These are phyloP conservation scores for Leiothrix lutea DNA, from an alignment of 2,113 vertebrate genomes.

Conservation along the genomic window DNA sequence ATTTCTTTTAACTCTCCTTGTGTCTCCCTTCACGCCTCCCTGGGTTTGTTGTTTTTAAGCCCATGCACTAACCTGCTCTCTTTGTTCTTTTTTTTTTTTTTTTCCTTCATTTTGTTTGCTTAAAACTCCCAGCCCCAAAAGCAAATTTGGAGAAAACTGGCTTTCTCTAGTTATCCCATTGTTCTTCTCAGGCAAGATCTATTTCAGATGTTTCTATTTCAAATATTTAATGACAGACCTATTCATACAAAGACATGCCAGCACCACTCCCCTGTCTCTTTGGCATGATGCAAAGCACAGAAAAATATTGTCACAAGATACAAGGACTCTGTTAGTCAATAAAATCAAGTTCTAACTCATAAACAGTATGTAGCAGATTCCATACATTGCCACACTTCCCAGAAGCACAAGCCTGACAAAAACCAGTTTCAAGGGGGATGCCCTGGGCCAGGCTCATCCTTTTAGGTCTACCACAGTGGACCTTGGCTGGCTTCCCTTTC, in stretches of 20 bases:
- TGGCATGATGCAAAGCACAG: slow-evolving; percentile 44
- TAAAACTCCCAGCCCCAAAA: neutral
- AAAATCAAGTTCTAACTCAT: slow-evolving; percentile 5
- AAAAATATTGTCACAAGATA: slow-evolving; percentile 47
- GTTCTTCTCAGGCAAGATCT: slow-evolving; percentile 62
- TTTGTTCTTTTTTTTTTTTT: neutral
- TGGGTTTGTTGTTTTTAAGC: neutral
- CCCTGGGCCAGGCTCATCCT: neutral
- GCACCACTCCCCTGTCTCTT: slow-evolving; percentile 62
- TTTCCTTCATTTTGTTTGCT: neutral
- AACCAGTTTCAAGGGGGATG: neutral
- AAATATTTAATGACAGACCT: slow-evolving; percentile 70
- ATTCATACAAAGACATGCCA: slow-evolving; percentile 68
- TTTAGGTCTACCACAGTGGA: neutral
- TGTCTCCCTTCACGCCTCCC: neutral
- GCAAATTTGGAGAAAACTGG: slow-evolving; percentile 53
- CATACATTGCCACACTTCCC: neutral
- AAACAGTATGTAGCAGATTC: neutral
- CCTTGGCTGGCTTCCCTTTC: neutral
- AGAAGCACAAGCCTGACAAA: neutral
- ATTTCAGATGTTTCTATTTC: slow-evolving; percentile 69
- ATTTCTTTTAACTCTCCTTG: neutral
- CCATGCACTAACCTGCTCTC: neutral
- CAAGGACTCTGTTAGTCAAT: slow-evolving; percentile 15
- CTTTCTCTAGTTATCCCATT: slow-evolving; percentile 59